Evolutionary conservation across 2,113 vertebrate species (phyloP), one percentile per base, ranked within the genome.

Genomic region (Lepisosteus oculatus): DNA sequence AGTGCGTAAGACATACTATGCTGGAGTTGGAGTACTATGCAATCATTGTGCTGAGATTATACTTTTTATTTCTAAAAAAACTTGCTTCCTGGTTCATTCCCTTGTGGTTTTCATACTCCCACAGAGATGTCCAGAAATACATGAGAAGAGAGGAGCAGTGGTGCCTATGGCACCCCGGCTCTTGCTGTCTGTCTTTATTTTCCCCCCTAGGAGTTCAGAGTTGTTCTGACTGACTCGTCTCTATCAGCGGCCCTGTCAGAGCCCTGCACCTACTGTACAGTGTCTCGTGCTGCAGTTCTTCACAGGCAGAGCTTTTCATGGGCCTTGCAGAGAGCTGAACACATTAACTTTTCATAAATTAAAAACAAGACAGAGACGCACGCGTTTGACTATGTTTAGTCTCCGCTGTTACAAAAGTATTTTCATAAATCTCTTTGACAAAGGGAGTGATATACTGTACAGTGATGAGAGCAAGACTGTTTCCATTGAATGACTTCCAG

Each of bases 51-150:
- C 67, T 43, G 68, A 78, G 75, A 75, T 71, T 74, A 42, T 78
- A 71, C 82, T 80, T 84, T 82, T 82, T 3, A 44, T 72, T 41
- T 47, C 64, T 14, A 8, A 51, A 64, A 51, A 64, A 29, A 72
- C 44, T 15, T 42, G 14, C 71, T 69, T 56, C 80, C 74, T 78
- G 73, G 68, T 43, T 82, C 78, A 76, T 62, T 70, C 54, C 70
- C 44, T 68, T 47, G 65, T 62, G 73, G 43, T 72, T 73, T 51
- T 67, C 76, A 78, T 73, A 87, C 87, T 61, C 71, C 51, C 65
- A 74, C 72, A 75, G 76, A 75, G 77, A 80, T 85, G 85, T 85
- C 83, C 78, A 76, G 79, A 88, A 89, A 88, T 86, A 85, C 81
- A 78, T 78, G 59, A 74, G 85, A 15, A 13, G 5, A 15, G 57